A percentile compares a stretch with the other conserved stretches of the same genome.
Evolutionary conservation across 2,888 invertebrate genomes (phyloP).

Genomic region (Diachrysia chrysitis): DNA sequence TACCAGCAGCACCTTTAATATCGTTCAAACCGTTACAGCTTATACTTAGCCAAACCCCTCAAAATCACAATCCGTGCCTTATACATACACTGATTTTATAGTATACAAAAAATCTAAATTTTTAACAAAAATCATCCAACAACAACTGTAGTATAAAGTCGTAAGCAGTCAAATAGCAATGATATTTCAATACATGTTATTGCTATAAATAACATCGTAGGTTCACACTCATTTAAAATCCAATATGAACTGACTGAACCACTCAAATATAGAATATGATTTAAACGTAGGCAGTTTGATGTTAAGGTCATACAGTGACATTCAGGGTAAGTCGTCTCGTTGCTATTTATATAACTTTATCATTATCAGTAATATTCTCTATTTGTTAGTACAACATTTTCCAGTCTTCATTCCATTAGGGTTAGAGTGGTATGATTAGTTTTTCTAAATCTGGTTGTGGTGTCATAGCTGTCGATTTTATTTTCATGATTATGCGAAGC

Average conservation of each 20-base stretch:
- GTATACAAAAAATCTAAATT: no score
- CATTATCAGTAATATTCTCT: background rate
- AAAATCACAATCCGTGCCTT: no score
- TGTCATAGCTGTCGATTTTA: no score
- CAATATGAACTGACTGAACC: background rate
- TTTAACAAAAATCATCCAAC: background rate
- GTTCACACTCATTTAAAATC: slow-evolving; percentile 2
- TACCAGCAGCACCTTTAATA: no score
- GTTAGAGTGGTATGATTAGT: no score
- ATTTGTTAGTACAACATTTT: background rate
- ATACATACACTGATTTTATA: no score
- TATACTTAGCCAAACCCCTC: no score
- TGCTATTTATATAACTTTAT: background rate
- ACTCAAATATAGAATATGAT: slow-evolving; percentile 1
- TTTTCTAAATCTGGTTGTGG: no score
- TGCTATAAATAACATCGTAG: background rate
- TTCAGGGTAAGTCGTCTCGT: slow-evolving; percentile 1
- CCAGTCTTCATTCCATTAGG: no score
- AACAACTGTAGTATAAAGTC: background rate
- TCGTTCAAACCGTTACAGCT: no score
- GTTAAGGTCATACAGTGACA: slow-evolving; percentile 1
- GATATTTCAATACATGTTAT: background rate
- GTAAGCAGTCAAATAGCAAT: background rate
- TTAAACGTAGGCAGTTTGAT: background rate
- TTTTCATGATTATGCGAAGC: no score